Conservation (phyloP, 2,797 vertebrate species). For the Sebastes wilsoni region DNA sequence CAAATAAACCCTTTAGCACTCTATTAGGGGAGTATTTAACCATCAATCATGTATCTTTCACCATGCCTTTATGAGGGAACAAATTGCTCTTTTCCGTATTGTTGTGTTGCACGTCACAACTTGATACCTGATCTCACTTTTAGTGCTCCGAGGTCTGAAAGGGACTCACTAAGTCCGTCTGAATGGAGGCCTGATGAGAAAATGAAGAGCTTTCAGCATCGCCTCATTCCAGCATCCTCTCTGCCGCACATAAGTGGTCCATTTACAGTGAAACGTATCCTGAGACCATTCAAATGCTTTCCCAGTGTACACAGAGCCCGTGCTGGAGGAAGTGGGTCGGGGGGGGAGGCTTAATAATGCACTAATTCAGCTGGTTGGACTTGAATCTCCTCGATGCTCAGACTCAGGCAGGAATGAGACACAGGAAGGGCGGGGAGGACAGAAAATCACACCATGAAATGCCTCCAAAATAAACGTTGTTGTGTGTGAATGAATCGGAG, state of each 20-base stretch:
- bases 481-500: not conserved
- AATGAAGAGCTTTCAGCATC: conserved; percentile 55
- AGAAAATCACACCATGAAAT: conserved; percentile 53
- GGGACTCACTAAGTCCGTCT: not conserved
- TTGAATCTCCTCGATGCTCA: conserved; percentile 1
- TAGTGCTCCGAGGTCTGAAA: conserved; percentile 21
- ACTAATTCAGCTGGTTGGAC: conserved; percentile 61
- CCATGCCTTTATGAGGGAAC: not conserved
- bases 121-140: conserved; percentile 18
- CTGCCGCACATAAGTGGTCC: conserved; percentile 47
- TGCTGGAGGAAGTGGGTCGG: conserved; percentile 60
- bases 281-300: conserved; percentile 23
- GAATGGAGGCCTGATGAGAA: conserved; percentile 33
- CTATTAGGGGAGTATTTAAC: not conserved
- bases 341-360: conserved; percentile 52
- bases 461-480: conserved; percentile 47
- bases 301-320: conserved; percentile 20
- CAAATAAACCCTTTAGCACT: too few species aligned
- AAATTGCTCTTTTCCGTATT: conserved; percentile 23
- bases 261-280: conserved; percentile 60
- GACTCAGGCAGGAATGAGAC: conserved; percentile 17
- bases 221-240: conserved; percentile 38
- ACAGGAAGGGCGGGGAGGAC: conserved; percentile 38
- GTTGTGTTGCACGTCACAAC: conserved; percentile 7
- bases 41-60: conserved; percentile 9